Evolutionary conservation across 2,888 invertebrate species (phyloP).

Genomic region (Polylopha cassiicola): DNA sequence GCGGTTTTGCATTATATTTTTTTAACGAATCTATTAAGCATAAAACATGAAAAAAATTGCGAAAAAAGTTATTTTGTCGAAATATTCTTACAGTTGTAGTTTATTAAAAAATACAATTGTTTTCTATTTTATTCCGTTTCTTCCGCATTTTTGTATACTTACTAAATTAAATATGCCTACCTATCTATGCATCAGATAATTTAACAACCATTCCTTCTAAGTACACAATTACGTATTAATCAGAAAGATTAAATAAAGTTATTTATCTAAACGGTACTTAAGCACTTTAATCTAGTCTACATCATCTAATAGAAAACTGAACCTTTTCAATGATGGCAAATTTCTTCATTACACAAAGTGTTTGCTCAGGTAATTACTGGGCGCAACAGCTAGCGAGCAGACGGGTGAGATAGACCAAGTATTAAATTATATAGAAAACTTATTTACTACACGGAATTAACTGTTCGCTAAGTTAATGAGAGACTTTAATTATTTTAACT

Average conservation of each 20-base stretch:
- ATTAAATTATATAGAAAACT: slow-evolving; percentile 36
- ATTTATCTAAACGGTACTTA: too few species aligned
- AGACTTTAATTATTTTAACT: slow-evolving; percentile 11
- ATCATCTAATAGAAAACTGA: slow-evolving; percentile 40
- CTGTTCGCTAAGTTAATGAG: slow-evolving; percentile 23
- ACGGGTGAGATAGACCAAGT: slow-evolving; percentile 32
- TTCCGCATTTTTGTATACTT: slow-evolving; percentile 5
- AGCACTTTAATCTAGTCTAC: slow-evolving; percentile 16
- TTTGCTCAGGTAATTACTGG: slow-evolving; percentile 52
- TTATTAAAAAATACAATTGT: neutral
- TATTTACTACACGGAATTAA: slow-evolving; percentile 28
- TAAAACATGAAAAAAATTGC: too few species aligned
- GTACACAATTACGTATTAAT: too few species aligned
- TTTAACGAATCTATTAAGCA: too few species aligned
- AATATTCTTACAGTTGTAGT: too few species aligned
- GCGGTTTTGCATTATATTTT: too few species aligned
- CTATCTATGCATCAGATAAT: too few species aligned
- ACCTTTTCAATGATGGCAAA: slow-evolving; percentile 50
- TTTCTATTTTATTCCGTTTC: neutral
- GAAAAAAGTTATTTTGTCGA: too few species aligned
- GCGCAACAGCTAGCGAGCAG: slow-evolving; percentile 52
- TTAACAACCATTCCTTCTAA: too few species aligned
- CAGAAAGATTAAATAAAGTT: too few species aligned
- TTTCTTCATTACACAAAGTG: slow-evolving; percentile 60
- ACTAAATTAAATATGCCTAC: neutral